These are phyloP conservation scores for Ataeniobius toweri DNA, from an alignment of 2,797 vertebrate genomes.

Conservation along the genomic window DNA sequence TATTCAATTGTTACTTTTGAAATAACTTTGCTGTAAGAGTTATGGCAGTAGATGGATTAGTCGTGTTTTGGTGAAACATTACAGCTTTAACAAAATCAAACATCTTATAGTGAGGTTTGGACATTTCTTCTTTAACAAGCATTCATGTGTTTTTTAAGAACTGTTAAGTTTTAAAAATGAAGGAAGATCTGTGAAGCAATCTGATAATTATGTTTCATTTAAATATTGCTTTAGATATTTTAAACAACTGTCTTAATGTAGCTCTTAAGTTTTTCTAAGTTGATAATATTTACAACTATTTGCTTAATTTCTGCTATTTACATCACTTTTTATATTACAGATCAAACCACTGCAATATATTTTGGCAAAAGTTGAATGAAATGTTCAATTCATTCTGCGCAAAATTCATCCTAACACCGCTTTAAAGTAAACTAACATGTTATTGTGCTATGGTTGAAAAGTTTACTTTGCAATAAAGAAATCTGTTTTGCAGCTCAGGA, in stretches of 20 bases:
- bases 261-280: background rate
- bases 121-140: background rate
- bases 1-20: constrained; percentile 12
- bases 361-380: constrained; percentile 25
- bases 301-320: constrained; percentile 15
- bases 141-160: background rate
- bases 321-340: constrained; percentile 19
- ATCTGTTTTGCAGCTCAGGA: constrained; percentile 77
- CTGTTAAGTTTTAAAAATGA: background rate
- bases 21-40: constrained; percentile 12
- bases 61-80: background rate
- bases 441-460: constrained; percentile 24
- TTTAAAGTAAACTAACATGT: constrained; percentile 41
- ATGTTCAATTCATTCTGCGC: constrained; percentile 28
- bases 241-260: background rate
- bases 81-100: background rate
- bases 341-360: constrained; percentile 6
- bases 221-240: background rate
- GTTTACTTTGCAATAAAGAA: constrained; percentile 46
- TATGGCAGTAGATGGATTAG: constrained; percentile 18
- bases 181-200: background rate
- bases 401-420: constrained; percentile 23
- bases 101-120: background rate
- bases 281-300: background rate
- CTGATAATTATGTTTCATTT: background rate